Conservation (phyloP, 2,888 invertebrate species). For the Xestia sexstrigata region DNA sequence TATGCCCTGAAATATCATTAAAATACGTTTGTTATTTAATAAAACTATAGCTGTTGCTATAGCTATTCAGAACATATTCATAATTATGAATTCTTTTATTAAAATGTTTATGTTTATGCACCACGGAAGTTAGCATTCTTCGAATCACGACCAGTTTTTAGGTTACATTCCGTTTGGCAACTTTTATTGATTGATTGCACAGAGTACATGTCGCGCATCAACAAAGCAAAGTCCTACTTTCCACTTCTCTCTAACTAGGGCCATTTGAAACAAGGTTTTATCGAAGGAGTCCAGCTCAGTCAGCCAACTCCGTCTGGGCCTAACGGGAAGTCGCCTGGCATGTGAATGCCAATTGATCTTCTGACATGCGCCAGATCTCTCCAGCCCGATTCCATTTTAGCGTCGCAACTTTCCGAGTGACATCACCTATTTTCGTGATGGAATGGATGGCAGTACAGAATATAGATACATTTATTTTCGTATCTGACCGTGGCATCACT, state of each 20-base stretch:
- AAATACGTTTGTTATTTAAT: background rate
- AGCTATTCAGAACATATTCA: background rate
- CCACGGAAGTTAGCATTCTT: background rate
- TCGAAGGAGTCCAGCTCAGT: background rate
- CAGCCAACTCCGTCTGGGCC: background rate
- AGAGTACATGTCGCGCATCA: background rate
- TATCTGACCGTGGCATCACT: too few species aligned
- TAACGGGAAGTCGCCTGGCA: background rate
- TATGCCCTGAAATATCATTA: constrained; percentile 91
- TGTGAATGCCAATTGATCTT: background rate
- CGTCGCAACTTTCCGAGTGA: background rate
- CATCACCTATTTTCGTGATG: background rate
- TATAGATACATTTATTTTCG: too few species aligned
- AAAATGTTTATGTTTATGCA: background rate
- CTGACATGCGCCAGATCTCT: too few species aligned
- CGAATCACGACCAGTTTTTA: background rate
- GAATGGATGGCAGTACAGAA: background rate
- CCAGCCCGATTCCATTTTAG: too few species aligned
- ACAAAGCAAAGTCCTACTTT: background rate
- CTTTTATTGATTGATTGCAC: background rate
- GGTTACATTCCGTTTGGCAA: background rate
- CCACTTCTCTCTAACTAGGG: too few species aligned
- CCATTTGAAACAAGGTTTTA: background rate
- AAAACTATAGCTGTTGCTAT: background rate
- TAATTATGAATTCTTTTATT: background rate